These are phyloP conservation scores for Mythimna lalbum DNA, from an alignment of 2,888 invertebrate genomes.

Conservation along the genomic window DNA sequence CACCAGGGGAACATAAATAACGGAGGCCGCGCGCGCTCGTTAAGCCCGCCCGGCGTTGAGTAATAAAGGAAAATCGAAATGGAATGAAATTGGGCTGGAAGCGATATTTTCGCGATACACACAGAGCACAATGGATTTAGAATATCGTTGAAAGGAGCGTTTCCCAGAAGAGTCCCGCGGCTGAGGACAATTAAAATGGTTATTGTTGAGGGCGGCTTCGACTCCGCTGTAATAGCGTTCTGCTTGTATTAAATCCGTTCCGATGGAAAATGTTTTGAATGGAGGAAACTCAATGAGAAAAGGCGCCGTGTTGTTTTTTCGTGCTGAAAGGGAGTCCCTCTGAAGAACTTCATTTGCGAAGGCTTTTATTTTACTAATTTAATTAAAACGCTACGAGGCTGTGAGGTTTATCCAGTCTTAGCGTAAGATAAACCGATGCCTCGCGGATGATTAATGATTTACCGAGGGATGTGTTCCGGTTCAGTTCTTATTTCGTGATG, in stretches of 20 bases:
- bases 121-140: slow-evolving; percentile 86
- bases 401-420: slow-evolving; percentile 68
- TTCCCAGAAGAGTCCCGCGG: slow-evolving; percentile 80
- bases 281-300: slow-evolving; percentile 80
- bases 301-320: slow-evolving; percentile 80
- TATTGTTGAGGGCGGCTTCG: slow-evolving; percentile 81
- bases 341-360: slow-evolving; percentile 80
- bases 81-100: slow-evolving; percentile 90
- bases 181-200: slow-evolving; percentile 87
- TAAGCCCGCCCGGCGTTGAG: slow-evolving; percentile 89
- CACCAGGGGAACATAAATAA: slow-evolving; percentile 90
- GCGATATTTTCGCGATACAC: slow-evolving; percentile 89
- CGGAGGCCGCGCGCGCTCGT: slow-evolving; percentile 88
- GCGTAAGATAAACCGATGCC: slow-evolving; percentile 67
- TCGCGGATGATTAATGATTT: slow-evolving; percentile 73
- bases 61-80: slow-evolving; percentile 91
- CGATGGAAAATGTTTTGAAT: slow-evolving; percentile 84
- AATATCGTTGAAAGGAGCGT: slow-evolving; percentile 83
- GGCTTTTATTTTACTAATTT: slow-evolving; percentile 83
- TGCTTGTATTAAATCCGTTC: slow-evolving; percentile 83
- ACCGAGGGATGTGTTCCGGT: slow-evolving; percentile 57
- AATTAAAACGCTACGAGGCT: slow-evolving; percentile 77
- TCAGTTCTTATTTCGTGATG: slow-evolving; percentile 63
- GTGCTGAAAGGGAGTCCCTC: slow-evolving; percentile 75
- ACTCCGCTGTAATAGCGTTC: slow-evolving; percentile 77